phyloP scores from a whole-genome alignment of 2,113 vertebrate genomes.

The Tiliqua scincoides region DNA sequence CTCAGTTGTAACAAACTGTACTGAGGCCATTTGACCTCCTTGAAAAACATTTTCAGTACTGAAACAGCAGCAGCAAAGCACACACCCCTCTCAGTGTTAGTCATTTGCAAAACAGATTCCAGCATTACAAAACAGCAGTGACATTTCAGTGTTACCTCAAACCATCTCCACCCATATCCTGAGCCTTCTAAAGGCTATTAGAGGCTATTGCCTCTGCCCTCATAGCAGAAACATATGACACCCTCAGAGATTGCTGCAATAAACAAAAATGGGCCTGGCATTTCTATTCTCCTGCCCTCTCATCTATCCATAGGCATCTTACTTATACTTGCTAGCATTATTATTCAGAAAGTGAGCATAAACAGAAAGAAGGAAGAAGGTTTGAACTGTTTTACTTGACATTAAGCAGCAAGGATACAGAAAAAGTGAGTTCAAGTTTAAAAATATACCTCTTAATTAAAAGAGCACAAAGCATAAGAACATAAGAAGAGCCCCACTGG shows the following conservation, averaged over 20 bases:
- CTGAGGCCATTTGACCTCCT: not conserved
- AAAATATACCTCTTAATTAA: no score
- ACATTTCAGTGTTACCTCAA: conserved; percentile 4
- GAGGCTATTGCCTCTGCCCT: not conserved
- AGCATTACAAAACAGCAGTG: not conserved
- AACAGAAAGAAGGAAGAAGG: no score
- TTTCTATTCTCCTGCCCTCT: no score
- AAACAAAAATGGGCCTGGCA: no score
- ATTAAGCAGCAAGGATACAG: no score
- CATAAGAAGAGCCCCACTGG: no score
- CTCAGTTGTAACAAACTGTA: not conserved
- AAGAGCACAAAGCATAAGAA: no score
- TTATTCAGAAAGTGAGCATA: no score
- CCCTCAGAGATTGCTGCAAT: not conserved
- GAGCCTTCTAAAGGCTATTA: not conserved
- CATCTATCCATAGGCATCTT: no score
- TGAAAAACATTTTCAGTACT: not conserved
- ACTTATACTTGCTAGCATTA: no score
- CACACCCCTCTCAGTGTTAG: not conserved
- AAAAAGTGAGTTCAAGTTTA: no score
- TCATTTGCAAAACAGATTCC: not conserved
- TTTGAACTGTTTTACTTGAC: no score
- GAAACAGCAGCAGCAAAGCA: not conserved
- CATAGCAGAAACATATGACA: not conserved
- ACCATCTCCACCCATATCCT: not conserved